phyloP scores from a whole-genome alignment of 2,888 invertebrate genomes.

The Therioaphis trifolii region DNA sequence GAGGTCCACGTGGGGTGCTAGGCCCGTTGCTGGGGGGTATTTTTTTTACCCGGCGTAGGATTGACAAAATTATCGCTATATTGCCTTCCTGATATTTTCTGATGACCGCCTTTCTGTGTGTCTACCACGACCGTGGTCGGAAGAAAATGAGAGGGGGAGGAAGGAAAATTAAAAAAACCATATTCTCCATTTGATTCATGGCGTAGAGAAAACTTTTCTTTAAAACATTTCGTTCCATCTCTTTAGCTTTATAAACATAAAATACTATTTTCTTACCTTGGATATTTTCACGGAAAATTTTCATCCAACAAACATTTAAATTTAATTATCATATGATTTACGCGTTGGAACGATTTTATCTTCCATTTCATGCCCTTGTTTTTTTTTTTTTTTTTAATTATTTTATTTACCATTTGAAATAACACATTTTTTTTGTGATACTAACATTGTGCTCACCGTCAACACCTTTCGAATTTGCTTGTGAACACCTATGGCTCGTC shows the following conservation, averaged over 20 bases:
- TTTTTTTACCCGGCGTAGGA: slow-evolving; percentile 5
- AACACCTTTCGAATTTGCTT: no score
- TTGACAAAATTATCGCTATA: slow-evolving; percentile 35
- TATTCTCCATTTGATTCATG: slow-evolving; percentile 50
- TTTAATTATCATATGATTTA: slow-evolving; percentile 58
- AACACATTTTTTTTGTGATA: not conserved
- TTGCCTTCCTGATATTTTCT: no score
- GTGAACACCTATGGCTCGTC: no score
- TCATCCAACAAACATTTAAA: slow-evolving; percentile 48
- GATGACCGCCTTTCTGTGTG: not conserved
- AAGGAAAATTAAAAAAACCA: not conserved
- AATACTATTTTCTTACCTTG: slow-evolving; percentile 22
- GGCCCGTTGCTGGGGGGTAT: not conserved
- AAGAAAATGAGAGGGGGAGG: no score
- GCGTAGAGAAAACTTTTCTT: slow-evolving; percentile 45
- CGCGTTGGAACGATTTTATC: slow-evolving; percentile 6
- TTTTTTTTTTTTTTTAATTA: slow-evolving; percentile 29
- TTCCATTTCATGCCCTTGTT: no score
- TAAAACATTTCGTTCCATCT: slow-evolving; percentile 53
- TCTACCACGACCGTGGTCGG: not conserved
- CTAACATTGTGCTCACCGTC: no score
- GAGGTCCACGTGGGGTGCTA: not conserved
- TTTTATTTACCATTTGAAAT: not conserved
- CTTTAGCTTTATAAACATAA: slow-evolving; percentile 50
- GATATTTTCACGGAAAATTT: slow-evolving; percentile 35